These are phyloP conservation scores for Orchesella cincta DNA, from an alignment of 1,140 invertebrate genomes.

Conservation along the genomic window DNA sequence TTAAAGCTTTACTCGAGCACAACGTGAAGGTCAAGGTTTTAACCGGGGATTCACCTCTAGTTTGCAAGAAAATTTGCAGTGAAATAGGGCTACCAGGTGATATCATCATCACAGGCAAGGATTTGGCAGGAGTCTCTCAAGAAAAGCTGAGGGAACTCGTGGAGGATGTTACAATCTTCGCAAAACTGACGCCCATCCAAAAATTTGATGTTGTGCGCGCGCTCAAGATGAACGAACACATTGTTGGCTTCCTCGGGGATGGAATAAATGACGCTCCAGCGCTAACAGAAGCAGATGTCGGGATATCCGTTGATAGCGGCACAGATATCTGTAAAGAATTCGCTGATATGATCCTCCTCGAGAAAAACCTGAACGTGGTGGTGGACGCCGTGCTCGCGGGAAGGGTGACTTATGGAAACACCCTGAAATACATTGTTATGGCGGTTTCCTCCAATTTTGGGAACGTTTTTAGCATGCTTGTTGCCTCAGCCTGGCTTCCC, in stretches of 20 bases:
- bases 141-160: not conserved
- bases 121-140: constrained; percentile 16
- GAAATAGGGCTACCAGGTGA: constrained; percentile 30
- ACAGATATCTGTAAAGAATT: constrained; percentile 50
- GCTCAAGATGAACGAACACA: constrained; percentile 38
- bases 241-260: constrained; percentile 51
- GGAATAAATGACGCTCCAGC: constrained; percentile 52
- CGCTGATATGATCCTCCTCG: constrained; percentile 49
- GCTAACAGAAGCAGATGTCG: constrained; percentile 46
- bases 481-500: constrained; percentile 36
- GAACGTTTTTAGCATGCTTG: constrained; percentile 36
- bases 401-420: constrained; percentile 37
- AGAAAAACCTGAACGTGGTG: constrained; percentile 43
- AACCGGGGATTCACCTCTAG: constrained; percentile 32
- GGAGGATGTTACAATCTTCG: constrained; percentile 30
- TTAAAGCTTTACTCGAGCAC: constrained; percentile 26
- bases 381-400: constrained; percentile 36
- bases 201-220: constrained; percentile 39
- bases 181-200: constrained; percentile 42
- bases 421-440: constrained; percentile 43
- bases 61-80: constrained; percentile 38
- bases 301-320: constrained; percentile 48
- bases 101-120: constrained; percentile 7
- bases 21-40: constrained; percentile 37
- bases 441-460: constrained; percentile 42